Percentiles rank a stretch among this genome's conserved stretches.
Conservation (phyloP, 2,113 vertebrate genomes). For the human region GRCh38 chr2:196462001-196462500, state of each 20-base stretch:
- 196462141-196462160: background rate
- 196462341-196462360: conserved; percentile 1
- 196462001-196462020: background rate
- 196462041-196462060: background rate
- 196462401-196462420: conserved; percentile 20
- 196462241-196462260: background rate
- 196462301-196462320: conserved; percentile 25
- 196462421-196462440: background rate
- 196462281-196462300: background rate
- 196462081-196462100: background rate
- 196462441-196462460: conserved; percentile 24
- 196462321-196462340: background rate
- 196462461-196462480: conserved; percentile 55
- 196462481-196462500: conserved; percentile 40
- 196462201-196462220: background rate
- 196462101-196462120: background rate
- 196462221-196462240: background rate
- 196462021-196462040: background rate
- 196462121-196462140: background rate
- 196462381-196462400: background rate
- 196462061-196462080: too few relatives aligned
- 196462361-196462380: conserved; percentile 14
- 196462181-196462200: background rate
- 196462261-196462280: background rate
- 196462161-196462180: background rate